Evolutionary conservation across 2,113 vertebrate genomes (phyloP), one percentile per base, ranked within the genome.

Genomic region (Lampris incognitus): DNA sequence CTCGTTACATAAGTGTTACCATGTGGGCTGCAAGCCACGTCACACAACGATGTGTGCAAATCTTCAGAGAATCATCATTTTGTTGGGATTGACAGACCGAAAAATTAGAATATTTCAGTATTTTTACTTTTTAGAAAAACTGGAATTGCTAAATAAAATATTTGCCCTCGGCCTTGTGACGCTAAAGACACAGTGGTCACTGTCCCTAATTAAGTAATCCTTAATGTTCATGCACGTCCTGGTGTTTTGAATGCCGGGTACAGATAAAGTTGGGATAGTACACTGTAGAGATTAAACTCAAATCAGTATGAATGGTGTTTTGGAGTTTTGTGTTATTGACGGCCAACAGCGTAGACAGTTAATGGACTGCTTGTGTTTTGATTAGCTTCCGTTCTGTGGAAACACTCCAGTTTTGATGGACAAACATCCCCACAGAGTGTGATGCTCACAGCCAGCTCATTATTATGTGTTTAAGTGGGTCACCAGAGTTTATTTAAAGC

Each of bases 1-100:
- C 51, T 4, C 36, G 55, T 89, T 88, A 85, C 57, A 37, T 73
- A 89, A 88, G 61, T 69, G 79, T 84, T 79, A 72, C 78, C 73
- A 64, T 69, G 86, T 61, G 10, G 63, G 39, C 46, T 13, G 4
- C 24, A 24, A 3, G n/a, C 9, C 42, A 41, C 41, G 48, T 55
- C 40, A 64, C 55, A 9, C 48, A 69, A 66, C 80, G 2, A 84
- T 77, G 63, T 73, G 76, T 85, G 24, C 24, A 81, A 62, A 83
- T 81, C 55, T 58, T 11, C 2, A 56, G 10, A 24, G 24, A 24
- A 24, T 24, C 24, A 24, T 24, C 24, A 24, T 24, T 24, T 24
- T 24, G 24, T 24, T 24, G 24, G 24, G 24, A 24, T 24, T 24
- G 24, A 24, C 24, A 24, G 24, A 24, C 24, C 24, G 0, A 24